phyloP scores from a whole-genome alignment of 2,888 invertebrate species.

The Busseola fusca region DNA sequence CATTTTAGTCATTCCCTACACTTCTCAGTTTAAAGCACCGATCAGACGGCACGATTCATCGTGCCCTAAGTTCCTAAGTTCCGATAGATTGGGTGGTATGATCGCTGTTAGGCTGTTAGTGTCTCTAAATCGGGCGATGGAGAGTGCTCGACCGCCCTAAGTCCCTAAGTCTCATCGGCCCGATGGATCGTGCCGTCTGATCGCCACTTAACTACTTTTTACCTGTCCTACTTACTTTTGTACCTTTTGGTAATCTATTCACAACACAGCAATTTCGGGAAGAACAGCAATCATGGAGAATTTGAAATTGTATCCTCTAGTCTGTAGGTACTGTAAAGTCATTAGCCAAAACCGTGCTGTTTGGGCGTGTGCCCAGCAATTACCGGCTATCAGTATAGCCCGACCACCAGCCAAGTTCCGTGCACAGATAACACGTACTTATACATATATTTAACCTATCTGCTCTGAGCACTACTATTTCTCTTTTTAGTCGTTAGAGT shows the following conservation, averaged over 20 bases:
- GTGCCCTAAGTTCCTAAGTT: too few relatives aligned
- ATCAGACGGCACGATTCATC: too few relatives aligned
- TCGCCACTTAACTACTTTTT: too few relatives aligned
- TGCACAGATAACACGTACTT: background rate
- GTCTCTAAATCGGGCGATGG: too few relatives aligned
- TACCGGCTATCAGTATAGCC: background rate
- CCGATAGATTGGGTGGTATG: too few relatives aligned
- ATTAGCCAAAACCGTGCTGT: conserved; percentile 11
- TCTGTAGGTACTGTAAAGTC: background rate
- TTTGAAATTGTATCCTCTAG: background rate
- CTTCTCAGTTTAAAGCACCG: conserved; percentile 3
- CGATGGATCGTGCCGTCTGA: too few relatives aligned
- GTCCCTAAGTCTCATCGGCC: too few relatives aligned
- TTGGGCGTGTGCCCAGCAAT: conserved; percentile 18
- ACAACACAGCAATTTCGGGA: background rate
- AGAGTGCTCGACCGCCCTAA: too few relatives aligned
- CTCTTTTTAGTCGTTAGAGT: conserved; percentile 1
- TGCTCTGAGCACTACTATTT: background rate
- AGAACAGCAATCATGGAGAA: conserved; percentile 11
- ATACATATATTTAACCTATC: conserved; percentile 8
- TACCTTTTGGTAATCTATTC: background rate
- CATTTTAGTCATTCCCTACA: background rate
- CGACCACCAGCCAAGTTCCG: conserved; percentile 8
- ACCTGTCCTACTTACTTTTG: background rate
- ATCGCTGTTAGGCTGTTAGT: too few relatives aligned